phyloP scores from a whole-genome alignment of 1,140 invertebrate genomes.

The Atta colombica region DNA sequence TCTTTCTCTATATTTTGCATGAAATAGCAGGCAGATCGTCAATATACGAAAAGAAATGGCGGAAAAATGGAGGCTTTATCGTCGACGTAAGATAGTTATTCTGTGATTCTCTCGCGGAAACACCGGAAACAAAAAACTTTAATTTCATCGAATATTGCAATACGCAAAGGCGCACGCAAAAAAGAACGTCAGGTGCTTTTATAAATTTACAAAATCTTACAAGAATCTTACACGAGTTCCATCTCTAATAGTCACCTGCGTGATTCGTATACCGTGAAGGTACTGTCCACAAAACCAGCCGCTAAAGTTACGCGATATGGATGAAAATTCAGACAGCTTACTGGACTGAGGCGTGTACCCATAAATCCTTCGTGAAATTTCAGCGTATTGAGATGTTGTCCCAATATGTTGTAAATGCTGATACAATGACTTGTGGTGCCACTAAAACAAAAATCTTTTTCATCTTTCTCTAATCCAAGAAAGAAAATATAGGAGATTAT shows the following conservation, averaged over 20 bases:
- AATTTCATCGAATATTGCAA: slow-evolving; percentile 19
- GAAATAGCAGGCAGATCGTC: not conserved
- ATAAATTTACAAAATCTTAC: slow-evolving; percentile 63
- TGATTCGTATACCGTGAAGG: slow-evolving; percentile 92
- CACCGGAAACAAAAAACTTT: not conserved
- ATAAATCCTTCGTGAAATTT: slow-evolving; percentile 97
- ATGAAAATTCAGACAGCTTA: slow-evolving; percentile 95
- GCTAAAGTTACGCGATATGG: slow-evolving; percentile 92
- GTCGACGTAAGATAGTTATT: not conserved
- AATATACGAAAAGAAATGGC: slow-evolving; percentile 19
- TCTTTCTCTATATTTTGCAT: not conserved
- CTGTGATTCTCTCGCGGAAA: not conserved
- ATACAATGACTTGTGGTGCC: slow-evolving; percentile 94
- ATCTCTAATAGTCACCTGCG: slow-evolving; percentile 89
- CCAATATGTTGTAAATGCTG: slow-evolving; percentile 91
- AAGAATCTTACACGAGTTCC: slow-evolving; percentile 73
- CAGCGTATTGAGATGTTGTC: slow-evolving; percentile 91
- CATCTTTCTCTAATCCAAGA: not conserved
- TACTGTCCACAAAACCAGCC: slow-evolving; percentile 92
- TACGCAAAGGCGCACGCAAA: not conserved
- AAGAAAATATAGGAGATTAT: not conserved
- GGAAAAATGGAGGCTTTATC: not conserved
- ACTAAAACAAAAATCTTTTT: slow-evolving; percentile 86
- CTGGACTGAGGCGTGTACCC: slow-evolving; percentile 93
- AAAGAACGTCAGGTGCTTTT: not conserved